Conservation (phyloP, 1,140 invertebrate species). For the Drosophila pectinifera region DNA sequence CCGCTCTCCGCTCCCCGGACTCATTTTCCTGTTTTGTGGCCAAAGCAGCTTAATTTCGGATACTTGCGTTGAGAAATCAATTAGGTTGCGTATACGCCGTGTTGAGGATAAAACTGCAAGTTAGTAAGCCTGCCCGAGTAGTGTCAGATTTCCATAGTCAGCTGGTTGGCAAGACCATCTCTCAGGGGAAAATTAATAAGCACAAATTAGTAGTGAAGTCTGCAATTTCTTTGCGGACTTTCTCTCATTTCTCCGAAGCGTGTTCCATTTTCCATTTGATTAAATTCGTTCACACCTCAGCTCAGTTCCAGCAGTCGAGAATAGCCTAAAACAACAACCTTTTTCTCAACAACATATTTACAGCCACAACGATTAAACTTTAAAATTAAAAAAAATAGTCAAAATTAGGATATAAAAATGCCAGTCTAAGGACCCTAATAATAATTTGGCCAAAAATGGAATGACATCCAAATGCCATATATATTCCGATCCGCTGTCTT, state of each 20-base stretch:
- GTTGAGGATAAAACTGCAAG: background rate
- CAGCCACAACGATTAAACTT: too few relatives aligned
- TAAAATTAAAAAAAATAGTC: too few relatives aligned
- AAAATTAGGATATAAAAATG: too few relatives aligned
- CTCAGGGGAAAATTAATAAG: conserved; percentile 1
- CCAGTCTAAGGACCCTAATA: too few relatives aligned
- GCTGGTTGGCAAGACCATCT: background rate
- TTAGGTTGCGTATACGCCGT: conserved; percentile 38
- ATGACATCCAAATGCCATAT: too few relatives aligned
- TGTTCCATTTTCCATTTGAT: conserved; percentile 5
- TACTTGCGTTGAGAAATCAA: conserved; percentile 46
- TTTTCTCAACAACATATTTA: too few relatives aligned
- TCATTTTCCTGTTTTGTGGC: conserved; percentile 10
- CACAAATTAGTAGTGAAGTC: background rate
- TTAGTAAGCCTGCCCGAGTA: background rate
- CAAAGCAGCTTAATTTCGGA: conserved; percentile 22
- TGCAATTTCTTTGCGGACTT: too few relatives aligned
- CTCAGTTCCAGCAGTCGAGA: too few relatives aligned
- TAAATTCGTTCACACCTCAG: conserved; percentile 17
- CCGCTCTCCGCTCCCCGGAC: background rate
- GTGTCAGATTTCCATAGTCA: conserved; percentile 2
- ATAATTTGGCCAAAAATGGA: too few relatives aligned
- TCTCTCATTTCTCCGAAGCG: background rate
- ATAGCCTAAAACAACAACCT: too few relatives aligned
- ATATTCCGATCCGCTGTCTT: too few relatives aligned